phyloP scores from a whole-genome alignment of 2,888 invertebrate species.

The Apamea monoglypha region DNA sequence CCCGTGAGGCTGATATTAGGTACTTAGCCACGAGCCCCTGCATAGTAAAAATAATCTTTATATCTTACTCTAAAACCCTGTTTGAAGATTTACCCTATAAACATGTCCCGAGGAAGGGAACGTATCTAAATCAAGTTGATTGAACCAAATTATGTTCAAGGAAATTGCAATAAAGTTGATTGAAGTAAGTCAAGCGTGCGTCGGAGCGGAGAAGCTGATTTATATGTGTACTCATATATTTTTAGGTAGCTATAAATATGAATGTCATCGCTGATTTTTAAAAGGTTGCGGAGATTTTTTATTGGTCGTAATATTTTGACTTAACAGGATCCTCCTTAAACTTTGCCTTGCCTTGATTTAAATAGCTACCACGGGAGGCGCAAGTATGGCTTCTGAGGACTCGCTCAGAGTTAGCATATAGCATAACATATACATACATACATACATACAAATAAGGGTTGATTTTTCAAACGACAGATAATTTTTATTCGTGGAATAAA shows the following conservation, averaged over 20 bases:
- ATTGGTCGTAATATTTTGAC: constrained; percentile 6
- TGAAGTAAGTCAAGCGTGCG: constrained; percentile 44
- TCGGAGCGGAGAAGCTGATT: constrained; percentile 41
- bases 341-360: background rate
- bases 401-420: no score
- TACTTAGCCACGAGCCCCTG: background rate
- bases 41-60: background rate
- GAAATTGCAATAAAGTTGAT: constrained; percentile 62
- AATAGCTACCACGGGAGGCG: background rate
- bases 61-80: background rate
- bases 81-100: constrained; percentile 38
- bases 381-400: no score
- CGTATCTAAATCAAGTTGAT: constrained; percentile 56
- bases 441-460: no score
- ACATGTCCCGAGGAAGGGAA: constrained; percentile 21
- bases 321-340: background rate
- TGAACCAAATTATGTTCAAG: constrained; percentile 56
- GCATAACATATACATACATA: no score
- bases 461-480: no score
- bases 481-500: no score
- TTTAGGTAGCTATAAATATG: background rate
- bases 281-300: constrained; percentile 2
- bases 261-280: constrained; percentile 2
- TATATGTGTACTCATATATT: constrained; percentile 22
- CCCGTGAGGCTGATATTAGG: background rate